Evolutionary conservation across 2,113 vertebrate species (phyloP).

Genomic region (Typhlomys cinereus): DNA sequence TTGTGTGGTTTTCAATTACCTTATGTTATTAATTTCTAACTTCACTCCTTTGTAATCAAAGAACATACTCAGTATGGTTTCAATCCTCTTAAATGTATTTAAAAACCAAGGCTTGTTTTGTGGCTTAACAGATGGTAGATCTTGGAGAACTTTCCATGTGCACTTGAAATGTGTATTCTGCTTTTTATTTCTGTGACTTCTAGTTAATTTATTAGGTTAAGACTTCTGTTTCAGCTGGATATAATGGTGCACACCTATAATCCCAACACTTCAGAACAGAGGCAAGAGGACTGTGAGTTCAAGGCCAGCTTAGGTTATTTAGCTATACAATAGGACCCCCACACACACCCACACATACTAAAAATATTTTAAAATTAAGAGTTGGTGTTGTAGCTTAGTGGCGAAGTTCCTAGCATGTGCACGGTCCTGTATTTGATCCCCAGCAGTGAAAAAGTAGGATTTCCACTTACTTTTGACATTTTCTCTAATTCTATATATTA

Average conservation of each 20-base stretch:
- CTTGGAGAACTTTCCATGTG: not conserved
- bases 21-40: conserved; percentile 16
- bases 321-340: not conserved
- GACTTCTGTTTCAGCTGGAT: not conserved
- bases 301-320: not conserved
- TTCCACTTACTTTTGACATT: not conserved
- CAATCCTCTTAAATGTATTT: not conserved
- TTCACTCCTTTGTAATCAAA: not conserved
- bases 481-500: not conserved
- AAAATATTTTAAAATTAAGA: not conserved
- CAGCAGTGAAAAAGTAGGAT: not conserved
- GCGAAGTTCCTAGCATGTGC: not conserved
- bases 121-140: not conserved
- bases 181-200: not conserved
- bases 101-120: not conserved
- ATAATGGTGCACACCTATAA: not conserved
- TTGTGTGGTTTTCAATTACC: not conserved
- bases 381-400: not conserved
- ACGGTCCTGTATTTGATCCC: not conserved
- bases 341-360: not conserved
- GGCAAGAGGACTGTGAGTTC: not conserved
- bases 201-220: not conserved
- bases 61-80: not conserved
- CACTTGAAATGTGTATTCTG: not conserved
- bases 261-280: not conserved